Evolutionary conservation across 2,797 vertebrate species (phyloP), one percentile per base, ranked within the genome.

Genomic region (Benthosema pterotum): DNA sequence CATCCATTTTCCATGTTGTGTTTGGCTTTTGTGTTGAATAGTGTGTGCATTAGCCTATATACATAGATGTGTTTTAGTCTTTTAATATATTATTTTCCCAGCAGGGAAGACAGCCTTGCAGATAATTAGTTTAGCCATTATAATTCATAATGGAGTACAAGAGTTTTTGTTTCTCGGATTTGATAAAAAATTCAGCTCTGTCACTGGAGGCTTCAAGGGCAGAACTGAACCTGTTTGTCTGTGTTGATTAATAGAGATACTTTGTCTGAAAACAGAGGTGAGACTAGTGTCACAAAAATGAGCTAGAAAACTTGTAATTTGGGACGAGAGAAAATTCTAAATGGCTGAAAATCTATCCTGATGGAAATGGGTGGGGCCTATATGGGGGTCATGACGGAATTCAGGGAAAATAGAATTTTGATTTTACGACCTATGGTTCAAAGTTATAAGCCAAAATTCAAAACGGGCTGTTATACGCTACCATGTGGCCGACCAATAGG

Each of bases 51-150:
- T 64, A 38, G 32, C 32, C 32, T 11, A 38, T 32, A 62, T 67
- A 63, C 62, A 82, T 65, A 63, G 22, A 46, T 42, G 16, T 51
- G 19, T 57, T 73, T 67, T 50, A 65, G 15, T 65, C 53, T 56
- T 57, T 28, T 48, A 63, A 52, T 52, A 15, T 72, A 69, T 32
- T 55, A 60, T 17, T 49, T 9, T 56, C 57, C 57, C 9, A 28
- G 28, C 28, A 28, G 28, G 28, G 28, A 52, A 45, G 2, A 57
- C 15, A 0, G 3, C 17, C 49, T 28, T 47, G 52, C 51, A 60
- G 42, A 69, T 71, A 46, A 69, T 57, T 42, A 0, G 13, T 25
- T 52, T 11, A 46, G 54, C 47, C 28, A 49, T 3, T 0, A 14
- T 53, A 52, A 67, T 19, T 72, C 57, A 51, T 28, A 49, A 25